Evolutionary conservation across 2,113 vertebrate genomes (phyloP).

Genomic region (Lagopus leucura): DNA sequence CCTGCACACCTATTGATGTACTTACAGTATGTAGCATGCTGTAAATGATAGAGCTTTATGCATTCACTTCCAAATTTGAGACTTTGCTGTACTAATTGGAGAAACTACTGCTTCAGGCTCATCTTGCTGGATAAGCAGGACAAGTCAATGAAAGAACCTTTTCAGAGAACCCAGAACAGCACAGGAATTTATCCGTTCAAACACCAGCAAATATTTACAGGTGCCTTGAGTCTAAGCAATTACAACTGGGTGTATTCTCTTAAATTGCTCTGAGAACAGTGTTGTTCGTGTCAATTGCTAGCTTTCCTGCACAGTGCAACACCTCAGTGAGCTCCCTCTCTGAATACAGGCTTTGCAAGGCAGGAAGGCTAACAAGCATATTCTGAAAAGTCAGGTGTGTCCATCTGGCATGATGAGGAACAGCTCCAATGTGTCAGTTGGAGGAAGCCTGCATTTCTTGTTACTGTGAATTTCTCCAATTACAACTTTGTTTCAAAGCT

Average conservation of each 20-base stretch:
- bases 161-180: background rate
- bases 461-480: constrained; percentile 29
- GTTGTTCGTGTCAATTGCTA: background rate
- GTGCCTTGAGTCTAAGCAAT: constrained; percentile 76
- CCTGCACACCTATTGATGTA: background rate
- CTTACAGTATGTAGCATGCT: background rate
- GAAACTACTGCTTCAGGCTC: background rate
- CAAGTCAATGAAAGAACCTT: background rate
- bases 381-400: background rate
- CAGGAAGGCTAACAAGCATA: background rate
- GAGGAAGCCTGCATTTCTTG: background rate
- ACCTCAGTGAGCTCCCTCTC: background rate
- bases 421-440: background rate
- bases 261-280: constrained; percentile 2
- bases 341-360: background rate
- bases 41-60: background rate
- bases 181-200: constrained; percentile 13
- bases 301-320: background rate
- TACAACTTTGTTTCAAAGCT: background rate
- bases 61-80: background rate
- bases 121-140: background rate
- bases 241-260: background rate
- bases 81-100: background rate
- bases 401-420: background rate
- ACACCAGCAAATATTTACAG: constrained; percentile 80